Conservation (phyloP, 1,140 invertebrate genomes). For the Trichomalopsis sarcophagae region DNA sequence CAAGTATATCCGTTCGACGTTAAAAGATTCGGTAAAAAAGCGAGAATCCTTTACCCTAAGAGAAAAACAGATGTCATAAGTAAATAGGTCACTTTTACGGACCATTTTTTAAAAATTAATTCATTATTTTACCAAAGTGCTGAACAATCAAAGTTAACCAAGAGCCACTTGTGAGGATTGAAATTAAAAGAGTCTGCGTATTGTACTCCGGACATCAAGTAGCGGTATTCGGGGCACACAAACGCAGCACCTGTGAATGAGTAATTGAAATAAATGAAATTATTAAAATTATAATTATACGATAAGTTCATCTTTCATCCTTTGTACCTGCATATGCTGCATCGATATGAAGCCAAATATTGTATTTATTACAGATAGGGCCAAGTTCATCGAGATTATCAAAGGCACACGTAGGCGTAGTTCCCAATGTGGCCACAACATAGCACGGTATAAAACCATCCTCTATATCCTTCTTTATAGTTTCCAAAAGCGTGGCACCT, state of each 20-base stretch:
- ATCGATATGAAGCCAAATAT: conserved; percentile 92
- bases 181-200: conserved; percentile 91
- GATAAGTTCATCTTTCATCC: background rate
- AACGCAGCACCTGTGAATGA: conserved; percentile 83
- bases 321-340: conserved; percentile 87
- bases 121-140: conserved; percentile 80
- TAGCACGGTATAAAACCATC: conserved; percentile 87
- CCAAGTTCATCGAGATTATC: conserved; percentile 91
- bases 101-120: background rate
- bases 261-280: no score
- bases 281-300: background rate
- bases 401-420: conserved; percentile 94
- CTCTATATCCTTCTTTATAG: conserved; percentile 84
- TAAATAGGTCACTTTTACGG: background rate
- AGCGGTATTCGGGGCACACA: conserved; percentile 91
- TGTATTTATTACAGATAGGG: conserved; percentile 83
- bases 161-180: conserved; percentile 94
- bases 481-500: conserved; percentile 84
- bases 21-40: conserved; percentile 89
- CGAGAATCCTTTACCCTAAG: conserved; percentile 86
- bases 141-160: conserved; percentile 95
- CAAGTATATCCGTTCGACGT: conserved; percentile 94
- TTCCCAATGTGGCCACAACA: conserved; percentile 91
- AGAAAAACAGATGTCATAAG: conserved; percentile 13
- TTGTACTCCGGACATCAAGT: conserved; percentile 88